Evolutionary conservation across 2,888 invertebrate species (phyloP).

Genomic region (Harmothoe impar): DNA sequence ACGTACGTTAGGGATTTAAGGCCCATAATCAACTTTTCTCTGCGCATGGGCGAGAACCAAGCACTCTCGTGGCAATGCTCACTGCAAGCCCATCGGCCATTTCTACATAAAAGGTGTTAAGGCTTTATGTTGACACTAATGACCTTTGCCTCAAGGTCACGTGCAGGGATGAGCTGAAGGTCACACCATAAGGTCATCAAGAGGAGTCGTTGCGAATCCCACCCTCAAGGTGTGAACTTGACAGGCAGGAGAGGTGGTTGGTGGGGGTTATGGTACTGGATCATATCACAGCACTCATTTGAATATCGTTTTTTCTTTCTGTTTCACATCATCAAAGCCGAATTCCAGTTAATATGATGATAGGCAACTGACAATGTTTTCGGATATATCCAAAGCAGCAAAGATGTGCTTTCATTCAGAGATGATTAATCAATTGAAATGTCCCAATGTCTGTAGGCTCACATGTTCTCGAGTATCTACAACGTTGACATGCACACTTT

Average conservation of each 20-base stretch:
- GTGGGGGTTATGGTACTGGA: neutral
- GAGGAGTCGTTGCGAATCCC: constrained; percentile 5
- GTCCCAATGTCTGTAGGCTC: no score
- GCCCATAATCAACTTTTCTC: constrained; percentile 5
- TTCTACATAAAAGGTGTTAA: constrained; percentile 28
- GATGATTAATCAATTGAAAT: no score
- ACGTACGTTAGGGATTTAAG: neutral
- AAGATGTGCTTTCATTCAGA: no score
- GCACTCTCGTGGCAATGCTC: neutral
- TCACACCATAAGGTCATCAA: constrained; percentile 47
- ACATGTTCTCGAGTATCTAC: no score
- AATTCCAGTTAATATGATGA: no score
- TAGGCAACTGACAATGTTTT: no score
- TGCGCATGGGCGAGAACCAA: neutral
- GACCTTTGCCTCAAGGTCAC: constrained; percentile 56
- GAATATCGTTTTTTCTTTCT: no score
- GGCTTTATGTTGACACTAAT: constrained; percentile 59
- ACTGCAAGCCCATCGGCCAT: neutral
- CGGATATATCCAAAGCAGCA: no score
- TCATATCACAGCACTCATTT: no score
- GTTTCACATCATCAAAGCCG: no score
- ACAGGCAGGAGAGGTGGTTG: constrained; percentile 19
- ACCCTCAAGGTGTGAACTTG: constrained; percentile 39
- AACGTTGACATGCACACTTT: no score
- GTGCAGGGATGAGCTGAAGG: constrained; percentile 51